Base-by-base conservation (phyloP, 2,888 invertebrate genomes). In the Caenorhabditis virilis region DNA sequence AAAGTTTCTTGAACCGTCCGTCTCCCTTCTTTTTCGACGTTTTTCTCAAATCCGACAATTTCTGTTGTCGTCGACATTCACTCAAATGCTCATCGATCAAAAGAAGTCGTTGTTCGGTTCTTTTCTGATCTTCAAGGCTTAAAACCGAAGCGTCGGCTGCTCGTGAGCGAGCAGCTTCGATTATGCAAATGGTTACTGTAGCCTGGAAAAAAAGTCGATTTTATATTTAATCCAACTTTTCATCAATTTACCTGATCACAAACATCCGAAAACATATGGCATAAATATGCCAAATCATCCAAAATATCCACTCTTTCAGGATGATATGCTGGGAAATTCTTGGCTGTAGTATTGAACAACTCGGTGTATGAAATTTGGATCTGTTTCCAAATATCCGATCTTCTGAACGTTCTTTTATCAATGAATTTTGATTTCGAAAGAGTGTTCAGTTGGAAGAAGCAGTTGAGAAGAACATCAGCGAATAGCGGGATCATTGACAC, bases 101-200 rank as follows among this genome's bases (percentile, higher is more conserved):
- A 64, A 77, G 57, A 5, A 72, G 51, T 20, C 68, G 42, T 23
- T 60, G 55, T 9, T 45, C 23, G 2, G 69, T 59, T 23, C 53
- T 18, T 23, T 39, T 45, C 23, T 52, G 55, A 20, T 74, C 69
- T 11, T 55, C 43, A 18, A 57, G 54, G 2, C 58, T 53, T 18
- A 72, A 39, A 11, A 59, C 53, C 2, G 58, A 55, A 3, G 60
- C 43, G 22, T 74, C 74, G 13, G 72, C 67, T 20, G 68, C 53
- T 4, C 77, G 48, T 7, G 79, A 74, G 33, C 79, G 62, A 11
- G 77, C 78, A 9, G 78, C 74, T 64, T 80, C 80, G 55, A 80
- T 78, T 27, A 76, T 73, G 48, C 78, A 74, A n/a, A 80, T 50
- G 22, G 78, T 73, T 27, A 80, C 69, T 7, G 80, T 77, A 1